A percentile compares a stretch with the other conserved stretches of the same genome.
These are phyloP conservation scores for Orchesella cincta DNA, from an alignment of 1,140 invertebrate species.

Conservation along the genomic window DNA sequence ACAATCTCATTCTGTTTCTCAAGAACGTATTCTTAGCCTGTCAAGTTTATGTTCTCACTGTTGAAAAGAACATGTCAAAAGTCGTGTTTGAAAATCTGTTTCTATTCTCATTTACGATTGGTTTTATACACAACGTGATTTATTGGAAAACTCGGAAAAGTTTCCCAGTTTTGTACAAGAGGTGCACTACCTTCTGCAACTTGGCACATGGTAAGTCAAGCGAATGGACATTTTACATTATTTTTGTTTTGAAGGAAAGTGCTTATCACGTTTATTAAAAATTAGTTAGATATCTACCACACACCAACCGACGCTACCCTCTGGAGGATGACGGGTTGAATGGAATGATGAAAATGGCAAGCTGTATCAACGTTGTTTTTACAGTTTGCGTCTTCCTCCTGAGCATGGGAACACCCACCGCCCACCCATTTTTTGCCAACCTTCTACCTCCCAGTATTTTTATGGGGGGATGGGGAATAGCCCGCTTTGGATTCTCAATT, in stretches of 20 bases:
- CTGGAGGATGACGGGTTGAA: background rate
- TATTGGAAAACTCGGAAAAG: background rate
- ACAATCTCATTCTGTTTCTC: background rate
- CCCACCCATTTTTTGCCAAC: background rate
- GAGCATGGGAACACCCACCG: background rate
- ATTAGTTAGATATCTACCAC: background rate
- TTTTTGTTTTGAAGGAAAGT: background rate
- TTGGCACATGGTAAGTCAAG: background rate
- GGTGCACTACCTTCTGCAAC: background rate
- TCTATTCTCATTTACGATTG: background rate
- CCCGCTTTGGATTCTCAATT: background rate
- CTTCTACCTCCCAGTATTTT: too few species aligned
- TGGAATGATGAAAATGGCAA: background rate
- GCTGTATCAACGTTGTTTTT: background rate
- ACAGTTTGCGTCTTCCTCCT: background rate
- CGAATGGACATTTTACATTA: background rate
- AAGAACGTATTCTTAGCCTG: background rate
- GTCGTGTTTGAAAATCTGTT: background rate
- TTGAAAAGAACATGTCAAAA: background rate
- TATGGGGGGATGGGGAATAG: too few species aligned
- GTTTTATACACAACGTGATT: background rate
- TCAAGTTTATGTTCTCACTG: background rate
- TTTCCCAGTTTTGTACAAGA: background rate
- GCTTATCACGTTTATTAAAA: background rate
- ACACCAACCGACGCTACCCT: background rate